These are phyloP conservation scores for Tympanoctomys barrerae DNA, from an alignment of 2,797 vertebrate genomes.

Conservation along the genomic window DNA sequence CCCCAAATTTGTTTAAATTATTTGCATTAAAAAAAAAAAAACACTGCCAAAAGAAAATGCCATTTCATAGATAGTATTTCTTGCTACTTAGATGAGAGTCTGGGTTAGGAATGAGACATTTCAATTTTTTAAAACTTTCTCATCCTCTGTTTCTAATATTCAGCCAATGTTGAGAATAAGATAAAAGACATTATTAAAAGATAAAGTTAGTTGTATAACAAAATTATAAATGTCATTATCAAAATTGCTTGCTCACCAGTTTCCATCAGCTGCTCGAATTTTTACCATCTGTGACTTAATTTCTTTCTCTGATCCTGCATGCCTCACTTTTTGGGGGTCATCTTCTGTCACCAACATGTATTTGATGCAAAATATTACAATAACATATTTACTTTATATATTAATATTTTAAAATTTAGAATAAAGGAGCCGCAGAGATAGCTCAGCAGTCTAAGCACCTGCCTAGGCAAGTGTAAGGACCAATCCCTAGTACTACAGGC, in stretches of 20 bases:
- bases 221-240: neutral
- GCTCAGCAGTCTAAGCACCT: no score
- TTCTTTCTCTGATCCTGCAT: neutral
- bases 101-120: neutral
- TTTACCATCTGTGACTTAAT: neutral
- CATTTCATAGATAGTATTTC: neutral
- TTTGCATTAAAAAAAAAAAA: neutral
- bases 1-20: neutral
- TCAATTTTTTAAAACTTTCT: neutral
- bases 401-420: conserved; percentile 30
- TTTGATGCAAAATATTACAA: conserved; percentile 46
- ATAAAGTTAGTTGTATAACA: neutral
- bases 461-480: no score
- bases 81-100: conserved; percentile 13
- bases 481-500: no score
- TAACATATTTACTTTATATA: neutral
- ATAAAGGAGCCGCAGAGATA: neutral
- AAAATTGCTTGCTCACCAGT: neutral
- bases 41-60: neutral
- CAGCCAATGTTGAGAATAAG: conserved; percentile 9
- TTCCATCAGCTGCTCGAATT: neutral
- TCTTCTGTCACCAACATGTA: neutral
- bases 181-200: conserved; percentile 25
- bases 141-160: neutral
- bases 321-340: neutral